phyloP scores from a whole-genome alignment of 2,797 vertebrate species.

The Discoglossus pictus region DNA sequence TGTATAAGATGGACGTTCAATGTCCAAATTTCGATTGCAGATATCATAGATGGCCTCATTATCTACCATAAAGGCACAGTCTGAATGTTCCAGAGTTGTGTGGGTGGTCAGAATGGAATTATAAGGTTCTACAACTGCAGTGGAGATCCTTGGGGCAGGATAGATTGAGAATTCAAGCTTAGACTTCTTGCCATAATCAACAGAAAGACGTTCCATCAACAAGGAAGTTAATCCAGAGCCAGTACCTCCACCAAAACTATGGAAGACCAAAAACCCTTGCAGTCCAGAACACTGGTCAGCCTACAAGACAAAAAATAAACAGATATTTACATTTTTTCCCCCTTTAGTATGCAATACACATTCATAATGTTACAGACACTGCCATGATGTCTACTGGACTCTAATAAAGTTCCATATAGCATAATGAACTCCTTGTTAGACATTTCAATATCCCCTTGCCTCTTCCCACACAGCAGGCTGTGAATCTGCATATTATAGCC shows the following conservation, averaged over 20 bases:
- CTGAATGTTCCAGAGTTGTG: slow-evolving; percentile 90
- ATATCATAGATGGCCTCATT: slow-evolving; percentile 95
- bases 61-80: slow-evolving; percentile 95
- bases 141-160: slow-evolving; percentile 89
- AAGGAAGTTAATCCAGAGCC: slow-evolving; percentile 91
- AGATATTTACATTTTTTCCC: neutral
- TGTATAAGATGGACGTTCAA: slow-evolving; percentile 88
- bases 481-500: no score
- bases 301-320: slow-evolving; percentile 58
- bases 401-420: no score
- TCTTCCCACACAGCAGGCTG: no score
- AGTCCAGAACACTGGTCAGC: slow-evolving; percentile 89
- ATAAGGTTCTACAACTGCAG: slow-evolving; percentile 91
- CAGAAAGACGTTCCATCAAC: slow-evolving; percentile 90
- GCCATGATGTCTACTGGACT: no score
- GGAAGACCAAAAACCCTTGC: slow-evolving; percentile 92
- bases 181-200: slow-evolving; percentile 92
- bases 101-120: slow-evolving; percentile 95
- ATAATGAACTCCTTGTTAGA: no score
- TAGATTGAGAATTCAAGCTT: slow-evolving; percentile 94
- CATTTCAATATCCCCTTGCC: no score
- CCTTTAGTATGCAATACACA: slow-evolving; percentile 6
- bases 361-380: no score
- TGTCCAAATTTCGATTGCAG: slow-evolving; percentile 89
- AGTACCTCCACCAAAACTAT: slow-evolving; percentile 92